Evolutionary conservation across 2,797 vertebrate species (phyloP), one percentile per base, ranked within the genome.

Genomic region (Garrulus glandarius): DNA sequence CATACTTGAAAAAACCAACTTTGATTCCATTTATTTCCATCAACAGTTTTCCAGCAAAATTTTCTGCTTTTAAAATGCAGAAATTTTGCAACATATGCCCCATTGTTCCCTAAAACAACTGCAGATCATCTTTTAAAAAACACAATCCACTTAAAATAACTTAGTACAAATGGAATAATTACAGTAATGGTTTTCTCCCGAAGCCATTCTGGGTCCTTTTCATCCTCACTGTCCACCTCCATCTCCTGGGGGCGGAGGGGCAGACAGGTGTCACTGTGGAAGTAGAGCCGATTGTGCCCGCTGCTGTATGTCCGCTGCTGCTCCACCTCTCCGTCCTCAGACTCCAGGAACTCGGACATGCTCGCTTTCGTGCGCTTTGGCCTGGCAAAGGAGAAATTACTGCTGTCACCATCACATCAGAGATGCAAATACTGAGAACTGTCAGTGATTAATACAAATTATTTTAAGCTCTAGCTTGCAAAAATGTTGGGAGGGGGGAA

Each of bases 191-290:
- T 99, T 98, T 99, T 99, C 98, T 99, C 99, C 97, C 99, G 95
- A 69, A 99, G 99, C 99, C 99, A 99, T 50, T 99, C 99, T 0
- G 99, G 99, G 95, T 99, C 99, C 69, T 99, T 98, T 94, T 99
- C 99, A 15, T 99, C 99, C 96, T 99, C 99, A 21, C 99, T 99
- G 97, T 99, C 99, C 94, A 99, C 98, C 15, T 99, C 99, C 99
- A 99, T 99, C 97, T 99, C 99, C 97, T 99, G 99, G 15, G 99
- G 99, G 46, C 99, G 98, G 36, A 99, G 99, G 17, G 99, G 99
- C 98, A 99, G 98, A 93, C 99, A 99, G 67, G 99, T 99, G 97
- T 99, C 99, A 16, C 99, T 99, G 97, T 99, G 99, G 98, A 99
- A 99, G 98, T 99, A 99, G 4, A 99, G 98, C 24, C 99, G 98